Percentiles rank a stretch among this genome's conserved stretches.
These are phyloP conservation scores for Pollenia griseotomentosa DNA, from an alignment of 2,888 invertebrate species.

Conservation along the genomic window DNA sequence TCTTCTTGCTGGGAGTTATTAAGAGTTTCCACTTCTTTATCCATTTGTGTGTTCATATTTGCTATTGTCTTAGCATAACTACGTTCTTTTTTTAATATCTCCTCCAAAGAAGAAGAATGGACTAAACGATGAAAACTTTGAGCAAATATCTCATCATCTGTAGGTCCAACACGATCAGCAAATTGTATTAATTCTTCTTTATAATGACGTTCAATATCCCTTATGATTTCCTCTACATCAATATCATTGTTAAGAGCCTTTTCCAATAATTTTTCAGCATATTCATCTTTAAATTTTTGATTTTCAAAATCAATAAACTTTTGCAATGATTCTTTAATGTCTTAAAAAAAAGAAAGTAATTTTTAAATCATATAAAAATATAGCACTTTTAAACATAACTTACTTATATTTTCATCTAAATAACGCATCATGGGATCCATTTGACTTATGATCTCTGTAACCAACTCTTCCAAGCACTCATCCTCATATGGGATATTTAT, in stretches of 20 bases:
- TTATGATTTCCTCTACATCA: constrained; percentile 90
- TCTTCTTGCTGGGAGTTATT: constrained; percentile 93
- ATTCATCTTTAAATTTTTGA: constrained; percentile 88
- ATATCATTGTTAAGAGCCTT: constrained; percentile 87
- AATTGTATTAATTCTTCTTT: constrained; percentile 93
- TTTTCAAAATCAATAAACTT: constrained; percentile 89
- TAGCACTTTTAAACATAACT: constrained; percentile 30
- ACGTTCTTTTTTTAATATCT: constrained; percentile 94
- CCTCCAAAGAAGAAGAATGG: constrained; percentile 94
- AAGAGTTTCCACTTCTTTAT: constrained; percentile 89
- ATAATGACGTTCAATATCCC: constrained; percentile 91
- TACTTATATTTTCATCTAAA: constrained; percentile 81
- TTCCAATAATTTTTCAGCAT: constrained; percentile 87
- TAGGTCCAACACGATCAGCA: constrained; percentile 92
- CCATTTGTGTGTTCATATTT: constrained; percentile 89
- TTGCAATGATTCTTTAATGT: constrained; percentile 83
- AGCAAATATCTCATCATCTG: constrained; percentile 90
- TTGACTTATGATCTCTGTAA: constrained; percentile 79
- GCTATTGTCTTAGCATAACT: constrained; percentile 92
- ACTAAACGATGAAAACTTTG: constrained; percentile 87
- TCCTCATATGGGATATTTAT: constrained; percentile 80
- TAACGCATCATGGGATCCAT: constrained; percentile 83
- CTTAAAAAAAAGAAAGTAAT: constrained; percentile 69
- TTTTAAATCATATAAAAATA: neutral
- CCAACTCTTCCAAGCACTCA: constrained; percentile 80